phyloP scores from a whole-genome alignment of 1,140 invertebrate genomes.

The Asbolus verrucosus region DNA sequence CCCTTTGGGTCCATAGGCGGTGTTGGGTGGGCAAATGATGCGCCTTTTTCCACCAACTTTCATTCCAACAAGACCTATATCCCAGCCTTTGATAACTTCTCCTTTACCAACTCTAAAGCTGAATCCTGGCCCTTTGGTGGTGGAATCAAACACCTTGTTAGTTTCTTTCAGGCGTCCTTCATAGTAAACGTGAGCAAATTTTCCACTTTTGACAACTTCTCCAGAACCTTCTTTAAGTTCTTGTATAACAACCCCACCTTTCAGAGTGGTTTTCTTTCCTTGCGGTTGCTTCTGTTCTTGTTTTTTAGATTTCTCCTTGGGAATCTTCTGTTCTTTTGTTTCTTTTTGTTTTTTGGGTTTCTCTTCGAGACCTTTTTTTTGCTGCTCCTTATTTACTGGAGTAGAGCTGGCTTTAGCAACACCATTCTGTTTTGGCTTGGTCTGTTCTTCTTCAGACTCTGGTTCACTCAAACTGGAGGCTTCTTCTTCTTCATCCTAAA shows the following conservation, averaged over 20 bases:
- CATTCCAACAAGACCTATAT: constrained; percentile 88
- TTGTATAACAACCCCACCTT: constrained; percentile 82
- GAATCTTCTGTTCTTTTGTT: constrained; percentile 53
- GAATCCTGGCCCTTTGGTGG: constrained; percentile 80
- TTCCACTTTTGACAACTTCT: constrained; percentile 79
- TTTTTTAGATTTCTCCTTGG: constrained; percentile 51
- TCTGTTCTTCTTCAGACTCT: constrained; percentile 40
- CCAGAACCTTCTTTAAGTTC: constrained; percentile 84
- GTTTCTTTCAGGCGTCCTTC: constrained; percentile 81
- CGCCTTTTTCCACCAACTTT: constrained; percentile 92
- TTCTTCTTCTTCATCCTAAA: constrained; percentile 9
- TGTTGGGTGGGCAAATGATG: constrained; percentile 84
- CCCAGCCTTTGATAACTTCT: constrained; percentile 94
- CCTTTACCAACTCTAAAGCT: constrained; percentile 86
- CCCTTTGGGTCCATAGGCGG: constrained; percentile 86
- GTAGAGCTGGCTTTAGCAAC: constrained; percentile 25
- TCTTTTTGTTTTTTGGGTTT: constrained; percentile 58
- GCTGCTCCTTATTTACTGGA: constrained; percentile 19
- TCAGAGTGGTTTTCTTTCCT: constrained; percentile 72
- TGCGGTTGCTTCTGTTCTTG: constrained; percentile 60
- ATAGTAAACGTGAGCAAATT: constrained; percentile 83
- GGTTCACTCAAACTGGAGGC: constrained; percentile 29
- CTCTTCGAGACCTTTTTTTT: no score
- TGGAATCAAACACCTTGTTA: constrained; percentile 85
- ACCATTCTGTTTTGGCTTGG: constrained; percentile 48